phyloP scores from a whole-genome alignment of 2,888 invertebrate genomes.

The Drosophila flavopinicola region DNA sequence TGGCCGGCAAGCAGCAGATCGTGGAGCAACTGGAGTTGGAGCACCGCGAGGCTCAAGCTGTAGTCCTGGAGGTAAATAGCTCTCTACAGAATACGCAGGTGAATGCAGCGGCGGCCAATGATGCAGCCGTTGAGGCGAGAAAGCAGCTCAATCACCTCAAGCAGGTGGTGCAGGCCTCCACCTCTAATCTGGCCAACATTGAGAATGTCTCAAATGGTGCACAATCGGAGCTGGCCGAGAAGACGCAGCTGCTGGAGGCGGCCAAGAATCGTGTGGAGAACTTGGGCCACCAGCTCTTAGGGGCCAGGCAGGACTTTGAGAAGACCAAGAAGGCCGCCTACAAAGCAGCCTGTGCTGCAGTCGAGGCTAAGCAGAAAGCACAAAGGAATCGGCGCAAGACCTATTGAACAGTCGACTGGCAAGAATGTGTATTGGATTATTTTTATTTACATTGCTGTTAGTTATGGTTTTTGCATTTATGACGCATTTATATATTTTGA shows the following conservation, averaged over 20 bases:
- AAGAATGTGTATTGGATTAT: background rate
- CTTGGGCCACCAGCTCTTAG: slow-evolving; percentile 87
- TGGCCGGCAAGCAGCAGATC: slow-evolving; percentile 89
- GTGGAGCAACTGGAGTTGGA: slow-evolving; percentile 89
- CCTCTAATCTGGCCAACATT: slow-evolving; percentile 86
- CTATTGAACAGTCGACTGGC: background rate
- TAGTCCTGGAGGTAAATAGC: slow-evolving; percentile 87
- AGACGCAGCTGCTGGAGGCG: slow-evolving; percentile 88
- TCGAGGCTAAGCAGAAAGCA: slow-evolving; percentile 87
- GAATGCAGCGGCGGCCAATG: slow-evolving; percentile 87
- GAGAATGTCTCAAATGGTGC: slow-evolving; percentile 87
- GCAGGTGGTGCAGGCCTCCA: slow-evolving; percentile 85
- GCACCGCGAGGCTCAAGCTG: slow-evolving; percentile 88
- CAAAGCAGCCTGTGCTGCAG: slow-evolving; percentile 88
- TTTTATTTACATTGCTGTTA: background rate
- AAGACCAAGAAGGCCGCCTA: slow-evolving; percentile 89
- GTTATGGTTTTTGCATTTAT: background rate
- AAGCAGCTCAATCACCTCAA: slow-evolving; percentile 85
- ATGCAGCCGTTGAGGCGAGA: slow-evolving; percentile 87
- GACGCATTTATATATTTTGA: background rate
- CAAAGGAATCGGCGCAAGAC: slow-evolving; percentile 37
- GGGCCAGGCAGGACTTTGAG: slow-evolving; percentile 87
- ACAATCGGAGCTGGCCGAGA: slow-evolving; percentile 87
- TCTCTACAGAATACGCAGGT: slow-evolving; percentile 88
- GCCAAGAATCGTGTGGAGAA: slow-evolving; percentile 88